Base-by-base conservation (phyloP, 2,113 vertebrate genomes). In the Emberiza fucata region DNA sequence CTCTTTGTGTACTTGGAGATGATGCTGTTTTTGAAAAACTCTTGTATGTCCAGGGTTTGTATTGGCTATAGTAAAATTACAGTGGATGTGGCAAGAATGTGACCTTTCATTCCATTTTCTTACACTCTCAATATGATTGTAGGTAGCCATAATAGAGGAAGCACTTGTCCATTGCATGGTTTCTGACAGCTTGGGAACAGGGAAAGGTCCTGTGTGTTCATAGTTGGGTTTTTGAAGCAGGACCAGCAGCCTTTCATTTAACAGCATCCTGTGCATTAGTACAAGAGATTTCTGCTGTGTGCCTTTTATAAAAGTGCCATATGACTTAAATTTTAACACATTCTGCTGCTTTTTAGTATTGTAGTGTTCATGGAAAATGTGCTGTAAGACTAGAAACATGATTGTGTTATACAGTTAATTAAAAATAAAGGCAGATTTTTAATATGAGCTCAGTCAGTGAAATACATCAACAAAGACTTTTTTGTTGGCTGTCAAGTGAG, bases 401-500 rank as follows among this genome's bases (percentile, higher is more conserved):
- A 69, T 88, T 94, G 95, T 83, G 63, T 97, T 96, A 86, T 56
- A 69, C 44, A 90, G 94, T 94, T 97, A 87, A 96, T 98, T 94
- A 94, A 91, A 96, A 97, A 88, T 97, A 94, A 95, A 92, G 42
- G 57, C 94, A 93, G 95, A 90, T 93, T 97, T 98, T 97, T 81
- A 94, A 85, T 96, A 89, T 94, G 97, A 95, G 86, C 95, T 97
- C 92, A 96, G 91, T 93, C 92, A 94, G 92, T 95, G 85, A 85
- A 97, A 97, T 95, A 92, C 88, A 97, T 97, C 96, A 97, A 97
- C 97, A 98, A 97, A 98, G 97, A 97, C 95, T 97, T 97, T 96
- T 97, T 97, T 98, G 98, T 98, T 97, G 97, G 98, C 98, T 98
- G 98, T 98, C 98, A 86, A 98, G 95, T 97, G 96, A 97, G 98